These are phyloP conservation scores for Machimus rusticus DNA, from an alignment of 2,888 invertebrate genomes.

Conservation along the genomic window DNA sequence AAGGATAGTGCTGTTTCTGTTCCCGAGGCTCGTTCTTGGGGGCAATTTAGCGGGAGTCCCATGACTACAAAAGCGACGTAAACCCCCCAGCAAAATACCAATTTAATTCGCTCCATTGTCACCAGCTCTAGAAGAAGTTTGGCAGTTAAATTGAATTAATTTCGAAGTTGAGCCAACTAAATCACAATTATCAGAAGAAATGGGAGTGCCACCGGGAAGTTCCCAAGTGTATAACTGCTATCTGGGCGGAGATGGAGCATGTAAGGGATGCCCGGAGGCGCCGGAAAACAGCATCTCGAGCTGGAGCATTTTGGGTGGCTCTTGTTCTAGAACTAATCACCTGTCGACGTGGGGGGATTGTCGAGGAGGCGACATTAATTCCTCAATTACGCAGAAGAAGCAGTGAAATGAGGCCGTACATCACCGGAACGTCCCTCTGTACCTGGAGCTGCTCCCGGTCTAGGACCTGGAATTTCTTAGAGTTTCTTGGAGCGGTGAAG, in stretches of 20 bases:
- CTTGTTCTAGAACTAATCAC: conserved; percentile 12
- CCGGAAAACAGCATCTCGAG: background rate
- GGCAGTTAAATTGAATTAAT: conserved; percentile 4
- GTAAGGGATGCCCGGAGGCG: background rate
- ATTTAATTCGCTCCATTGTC: background rate
- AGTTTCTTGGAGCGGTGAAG: background rate
- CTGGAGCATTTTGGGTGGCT: background rate
- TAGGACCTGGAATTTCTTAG: background rate
- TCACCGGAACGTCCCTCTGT: background rate
- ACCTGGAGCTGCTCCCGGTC: background rate
- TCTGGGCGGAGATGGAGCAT: background rate
- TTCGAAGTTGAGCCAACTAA: background rate
- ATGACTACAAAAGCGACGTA: background rate
- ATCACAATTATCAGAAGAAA: background rate
- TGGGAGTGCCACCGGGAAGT: background rate
- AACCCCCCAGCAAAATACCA: background rate
- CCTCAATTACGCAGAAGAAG: conserved; percentile 19
- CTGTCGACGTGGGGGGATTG: background rate
- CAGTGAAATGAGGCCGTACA: conserved; percentile 1
- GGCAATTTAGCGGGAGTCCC: background rate
- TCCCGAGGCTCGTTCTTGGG: background rate
- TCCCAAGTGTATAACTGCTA: background rate
- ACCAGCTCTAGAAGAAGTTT: background rate
- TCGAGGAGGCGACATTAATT: conserved; percentile 1
- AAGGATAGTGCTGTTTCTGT: background rate